A percentile compares a stretch with the other conserved stretches of the same genome.
These are phyloP conservation scores for Tachysurus vachellii DNA, from an alignment of 2,113 vertebrate genomes.

Conservation along the genomic window DNA sequence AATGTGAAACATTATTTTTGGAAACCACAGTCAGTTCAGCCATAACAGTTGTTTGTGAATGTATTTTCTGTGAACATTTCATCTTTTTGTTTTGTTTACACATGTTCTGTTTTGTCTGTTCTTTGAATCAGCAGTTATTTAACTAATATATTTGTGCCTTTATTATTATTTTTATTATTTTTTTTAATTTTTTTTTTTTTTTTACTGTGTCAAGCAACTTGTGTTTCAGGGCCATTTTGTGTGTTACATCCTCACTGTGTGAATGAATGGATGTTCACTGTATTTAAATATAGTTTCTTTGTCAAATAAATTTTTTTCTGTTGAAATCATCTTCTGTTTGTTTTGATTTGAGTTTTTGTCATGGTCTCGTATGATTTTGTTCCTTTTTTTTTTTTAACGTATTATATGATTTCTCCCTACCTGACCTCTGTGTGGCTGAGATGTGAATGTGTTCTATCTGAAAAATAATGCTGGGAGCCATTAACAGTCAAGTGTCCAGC, in stretches of 20 bases:
- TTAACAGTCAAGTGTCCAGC: not conserved
- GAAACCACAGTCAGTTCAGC: conserved; percentile 28
- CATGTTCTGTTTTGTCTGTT: conserved; percentile 64
- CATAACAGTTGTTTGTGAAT: conserved; percentile 62
- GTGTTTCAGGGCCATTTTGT: conserved; percentile 60
- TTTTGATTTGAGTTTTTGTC: conserved; percentile 68
- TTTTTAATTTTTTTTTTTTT: conserved; percentile 65
- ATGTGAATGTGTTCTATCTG: too few species aligned
- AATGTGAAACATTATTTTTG: conserved; percentile 24
- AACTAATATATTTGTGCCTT: conserved; percentile 48
- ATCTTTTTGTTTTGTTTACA: conserved; percentile 59
- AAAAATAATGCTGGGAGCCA: too few species aligned
- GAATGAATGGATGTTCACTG: conserved; percentile 50
- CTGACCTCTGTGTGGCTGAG: too few species aligned
- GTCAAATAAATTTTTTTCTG: conserved; percentile 74
- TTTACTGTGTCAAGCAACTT: conserved; percentile 61
- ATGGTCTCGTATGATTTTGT: conserved; percentile 36
- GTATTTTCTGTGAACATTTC: conserved; percentile 60
- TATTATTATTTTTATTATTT: too few species aligned
- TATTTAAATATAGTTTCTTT: conserved; percentile 37
- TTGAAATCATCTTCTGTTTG: conserved; percentile 73
- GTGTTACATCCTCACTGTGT: conserved; percentile 64
- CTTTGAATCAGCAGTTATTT: conserved; percentile 53
- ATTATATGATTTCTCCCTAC: not conserved
- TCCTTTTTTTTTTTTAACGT: not conserved